Base-by-base conservation (phyloP, 2,113 vertebrate genomes). In the Panurus biarmicus region DNA sequence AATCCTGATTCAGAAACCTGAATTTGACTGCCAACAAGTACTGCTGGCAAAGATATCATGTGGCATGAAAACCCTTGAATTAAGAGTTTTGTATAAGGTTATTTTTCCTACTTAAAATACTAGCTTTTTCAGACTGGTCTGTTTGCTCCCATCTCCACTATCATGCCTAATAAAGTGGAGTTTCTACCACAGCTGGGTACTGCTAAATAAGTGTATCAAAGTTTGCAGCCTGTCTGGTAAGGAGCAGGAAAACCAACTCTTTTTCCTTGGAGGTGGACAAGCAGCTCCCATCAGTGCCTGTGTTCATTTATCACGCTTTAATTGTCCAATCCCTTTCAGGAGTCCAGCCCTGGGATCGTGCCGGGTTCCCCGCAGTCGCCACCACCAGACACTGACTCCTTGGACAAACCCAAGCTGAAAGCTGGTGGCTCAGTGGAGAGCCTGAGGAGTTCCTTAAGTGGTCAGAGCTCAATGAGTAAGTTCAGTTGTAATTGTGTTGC, bases 381-480 rank as follows among this genome's bases (percentile, higher is more conserved):
- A 7, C 98, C 98, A 19, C 98, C 98, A 22, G 98, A 99, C 89
- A 90, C 97, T 0, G 98, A 99, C 95, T 98, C 98, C 60, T 76
- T 98, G 96, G 99, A 99, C 95, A 99, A 99, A 79, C 99, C 99
- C 88, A 99, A 99, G 97, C 98, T 99, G 26, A 99, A 99, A 97
- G 99, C 99, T 0, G 99, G 99, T 36, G 99, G 99, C 36, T 99
- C 99, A 2, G 99, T 99, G 31, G 99, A 99, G 97, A 99, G 99
- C 92, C 98, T 99, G 80, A 98, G 99, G 53, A 99, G 99, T 92
- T 99, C 99, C 53, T 98, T 99, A 81, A 99, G 99, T 5, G 99
- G 99, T 67, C 99, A 99, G 97, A 99, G 99, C 95, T 99, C 99
- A 24, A 99, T 99, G 99, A 99, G 99, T 99, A 98, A 97, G 99